Conservation (phyloP, 2,797 vertebrate genomes). For the Phoebastria nigripes region DNA sequence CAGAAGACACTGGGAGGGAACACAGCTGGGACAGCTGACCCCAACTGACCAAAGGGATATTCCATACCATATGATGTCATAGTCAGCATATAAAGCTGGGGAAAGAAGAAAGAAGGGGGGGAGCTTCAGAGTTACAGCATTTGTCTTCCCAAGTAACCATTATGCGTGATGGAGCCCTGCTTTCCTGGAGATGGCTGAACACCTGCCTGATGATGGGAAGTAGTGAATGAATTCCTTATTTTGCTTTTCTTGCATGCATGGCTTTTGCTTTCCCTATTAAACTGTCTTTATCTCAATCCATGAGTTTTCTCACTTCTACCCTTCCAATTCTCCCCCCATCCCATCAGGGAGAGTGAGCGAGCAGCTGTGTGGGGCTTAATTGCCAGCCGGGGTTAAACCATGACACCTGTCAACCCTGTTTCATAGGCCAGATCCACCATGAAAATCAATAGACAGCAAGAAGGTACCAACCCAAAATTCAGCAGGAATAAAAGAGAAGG, state of each 20-base stretch:
- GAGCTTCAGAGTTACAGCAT: fast-evolving
- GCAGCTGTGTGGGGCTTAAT: not conserved
- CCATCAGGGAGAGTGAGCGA: fast-evolving
- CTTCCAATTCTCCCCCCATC: not conserved
- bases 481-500: not conserved
- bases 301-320: not conserved
- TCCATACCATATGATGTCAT: too few species aligned
- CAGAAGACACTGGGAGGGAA: not conserved
- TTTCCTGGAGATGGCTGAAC: not conserved
- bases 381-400: not conserved
- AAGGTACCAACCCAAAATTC: not conserved
- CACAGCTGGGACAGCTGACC: not conserved
- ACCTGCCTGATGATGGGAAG: not conserved
- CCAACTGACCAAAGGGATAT: not conserved
- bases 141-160: not conserved
- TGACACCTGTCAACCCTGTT: not conserved
- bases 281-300: not conserved
- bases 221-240: not conserved
- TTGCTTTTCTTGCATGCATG: not conserved
- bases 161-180: not conserved
- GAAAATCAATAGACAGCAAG: not conserved
- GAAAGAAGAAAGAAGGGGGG: not conserved
- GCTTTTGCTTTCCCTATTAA: not conserved
- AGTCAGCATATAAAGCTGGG: not conserved
- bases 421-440: not conserved